Conservation (phyloP, 1,140 invertebrate species). For the Drosophila ohnishii region DNA sequence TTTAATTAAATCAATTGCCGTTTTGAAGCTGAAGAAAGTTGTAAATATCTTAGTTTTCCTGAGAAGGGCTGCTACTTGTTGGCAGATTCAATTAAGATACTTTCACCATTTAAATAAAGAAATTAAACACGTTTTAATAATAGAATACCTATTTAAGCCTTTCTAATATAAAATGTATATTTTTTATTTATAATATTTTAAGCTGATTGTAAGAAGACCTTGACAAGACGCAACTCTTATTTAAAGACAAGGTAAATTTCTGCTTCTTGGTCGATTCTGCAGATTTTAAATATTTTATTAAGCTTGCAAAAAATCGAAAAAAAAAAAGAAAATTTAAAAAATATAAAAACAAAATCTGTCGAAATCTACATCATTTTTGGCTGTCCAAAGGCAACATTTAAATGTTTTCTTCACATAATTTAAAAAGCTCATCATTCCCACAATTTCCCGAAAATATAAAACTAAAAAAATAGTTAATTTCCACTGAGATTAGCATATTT, state of each 20-base stretch:
- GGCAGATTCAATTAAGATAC: not conserved
- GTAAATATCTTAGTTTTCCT: not conserved
- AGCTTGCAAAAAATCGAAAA: not conserved
- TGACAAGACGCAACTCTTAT: not conserved
- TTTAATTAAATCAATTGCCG: constrained; percentile 3
- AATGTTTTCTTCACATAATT: constrained; percentile 4
- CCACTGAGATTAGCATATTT: constrained; percentile 55
- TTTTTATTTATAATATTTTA: not conserved
- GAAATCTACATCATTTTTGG: not conserved
- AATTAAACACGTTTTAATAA: constrained; percentile 5
- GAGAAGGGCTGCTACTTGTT: not conserved
- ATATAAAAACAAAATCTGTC: not conserved
- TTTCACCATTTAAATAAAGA: constrained; percentile 12
- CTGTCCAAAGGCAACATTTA: constrained; percentile 3
- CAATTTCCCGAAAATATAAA: constrained; percentile 37
- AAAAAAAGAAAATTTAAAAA: not conserved
- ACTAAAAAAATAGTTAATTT: constrained; percentile 36
- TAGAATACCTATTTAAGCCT: not conserved
- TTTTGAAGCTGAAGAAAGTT: not conserved
- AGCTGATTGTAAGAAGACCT: not conserved
- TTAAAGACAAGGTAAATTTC: too few species aligned
- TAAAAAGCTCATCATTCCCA: constrained; percentile 7
- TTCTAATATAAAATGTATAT: not conserved
- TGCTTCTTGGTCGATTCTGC: not conserved
- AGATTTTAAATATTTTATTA: not conserved